These are phyloP conservation scores for Synaphobranchus kaupii DNA, from an alignment of 2,797 vertebrate species.

Conservation along the genomic window DNA sequence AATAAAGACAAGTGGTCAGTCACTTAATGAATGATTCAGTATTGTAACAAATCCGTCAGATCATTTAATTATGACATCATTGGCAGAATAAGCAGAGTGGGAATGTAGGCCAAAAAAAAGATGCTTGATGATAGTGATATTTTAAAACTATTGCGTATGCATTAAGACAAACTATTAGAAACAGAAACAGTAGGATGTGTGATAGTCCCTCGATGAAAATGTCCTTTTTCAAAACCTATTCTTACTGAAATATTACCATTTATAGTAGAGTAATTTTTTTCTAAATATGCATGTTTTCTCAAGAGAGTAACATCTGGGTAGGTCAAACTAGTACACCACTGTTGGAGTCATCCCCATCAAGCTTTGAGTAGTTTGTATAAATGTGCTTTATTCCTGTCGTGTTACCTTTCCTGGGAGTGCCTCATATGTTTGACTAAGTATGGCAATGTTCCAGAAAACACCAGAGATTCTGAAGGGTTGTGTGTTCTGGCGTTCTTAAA, in stretches of 20 bases:
- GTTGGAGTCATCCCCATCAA: background rate
- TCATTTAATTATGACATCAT: too few relatives aligned
- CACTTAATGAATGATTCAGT: too few relatives aligned
- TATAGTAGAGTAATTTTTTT: background rate
- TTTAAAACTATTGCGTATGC: background rate
- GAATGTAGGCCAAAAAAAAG: background rate
- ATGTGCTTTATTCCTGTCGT: background rate
- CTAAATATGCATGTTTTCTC: background rate
- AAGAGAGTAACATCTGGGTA: background rate
- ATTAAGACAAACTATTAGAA: background rate
- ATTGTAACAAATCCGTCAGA: too few relatives aligned
- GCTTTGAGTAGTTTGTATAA: background rate
- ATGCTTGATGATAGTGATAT: background rate
- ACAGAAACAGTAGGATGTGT: background rate
- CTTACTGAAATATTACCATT: background rate
- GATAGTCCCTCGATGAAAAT: too few relatives aligned
- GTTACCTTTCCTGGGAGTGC: background rate
- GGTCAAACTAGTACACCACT: background rate
- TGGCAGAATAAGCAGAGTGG: slow-evolving; percentile 4
- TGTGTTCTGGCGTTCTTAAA: background rate
- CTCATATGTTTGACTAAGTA: background rate
- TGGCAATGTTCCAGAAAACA: background rate
- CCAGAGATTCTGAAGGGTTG: background rate
- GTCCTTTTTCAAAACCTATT: background rate
- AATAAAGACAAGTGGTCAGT: too few relatives aligned